phyloP scores from a whole-genome alignment of 2,797 vertebrate species.

The Psittacula echo region DNA sequence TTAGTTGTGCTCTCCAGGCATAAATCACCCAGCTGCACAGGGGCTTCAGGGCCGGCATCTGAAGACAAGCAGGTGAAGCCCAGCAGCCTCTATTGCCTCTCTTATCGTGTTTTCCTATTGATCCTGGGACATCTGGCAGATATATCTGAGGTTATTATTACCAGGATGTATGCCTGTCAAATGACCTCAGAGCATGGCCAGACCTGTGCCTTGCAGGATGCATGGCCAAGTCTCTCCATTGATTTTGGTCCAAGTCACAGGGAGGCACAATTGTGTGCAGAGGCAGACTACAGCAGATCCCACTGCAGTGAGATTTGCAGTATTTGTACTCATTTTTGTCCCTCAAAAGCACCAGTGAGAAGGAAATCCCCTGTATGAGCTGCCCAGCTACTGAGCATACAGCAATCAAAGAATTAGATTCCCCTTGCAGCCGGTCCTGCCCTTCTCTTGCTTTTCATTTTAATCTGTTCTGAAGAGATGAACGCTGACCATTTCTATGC shows the following conservation, averaged over 20 bases:
- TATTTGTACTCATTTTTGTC: not conserved
- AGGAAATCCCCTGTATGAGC: not conserved
- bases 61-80: not conserved
- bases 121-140: not conserved
- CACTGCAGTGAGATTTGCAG: not conserved
- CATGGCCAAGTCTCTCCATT: not conserved
- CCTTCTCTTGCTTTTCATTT: not conserved
- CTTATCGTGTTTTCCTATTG: not conserved
- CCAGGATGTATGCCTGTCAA: not conserved
- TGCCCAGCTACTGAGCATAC: not conserved
- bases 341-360: not conserved
- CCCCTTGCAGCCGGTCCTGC: not conserved
- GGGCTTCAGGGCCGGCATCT: not conserved
- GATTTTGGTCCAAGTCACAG: constrained; percentile 27
- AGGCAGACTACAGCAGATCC: not conserved
- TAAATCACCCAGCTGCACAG: not conserved
- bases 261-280: not conserved
- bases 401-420: not conserved
- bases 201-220: not conserved
- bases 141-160: not conserved
- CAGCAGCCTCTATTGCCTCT: not conserved
- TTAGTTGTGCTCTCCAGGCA: not conserved
- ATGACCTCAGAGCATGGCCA: not conserved
- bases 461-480: not conserved
- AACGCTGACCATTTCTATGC: not conserved